Base-by-base conservation (phyloP, 2,888 invertebrate genomes). In the Scelioninae gen. 1 region DNA sequence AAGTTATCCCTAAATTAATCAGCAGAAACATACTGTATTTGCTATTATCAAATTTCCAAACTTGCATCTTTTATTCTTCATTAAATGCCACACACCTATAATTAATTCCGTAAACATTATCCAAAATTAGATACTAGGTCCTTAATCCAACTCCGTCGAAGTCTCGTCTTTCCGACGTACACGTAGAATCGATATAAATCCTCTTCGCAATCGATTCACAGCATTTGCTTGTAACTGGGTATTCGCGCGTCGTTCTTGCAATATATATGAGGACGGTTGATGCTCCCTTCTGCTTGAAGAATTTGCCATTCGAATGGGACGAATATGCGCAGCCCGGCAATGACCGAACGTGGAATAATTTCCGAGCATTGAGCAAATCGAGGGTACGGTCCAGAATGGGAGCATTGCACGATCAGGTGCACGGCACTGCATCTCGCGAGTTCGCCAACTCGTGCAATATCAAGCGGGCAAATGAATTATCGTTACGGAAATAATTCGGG, bases 401-500 rank as follows among this genome's bases (percentile, higher is more conserved):
- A 13, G n/a, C 23, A 13, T 3, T 16, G 49, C 78, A 75, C 72
- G 56, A 58, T 62, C 65, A 58, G 55, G 56, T 56, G 55, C 55
- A 10, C 34, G 34, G 34, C 34, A 6, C 10, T 7, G 56, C 23
- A 38, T 23, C 60, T 47, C 62, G 68, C 69, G 65, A 86, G 76
- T 86, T 85, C 34, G 68, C 43, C 13, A 84, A 84, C 74, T 86
- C 77, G 47, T 51, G 77, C 51, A 81, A 81, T 76, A 81, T 76
- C 76, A 62, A 62, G 56, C 53, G 63, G 65, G 58, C 74, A 78
- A 82, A 84, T 84, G 84, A 85, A 84, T 83, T 84, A 86, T 84
- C 82, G 84, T 80, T 66, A 69, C 78, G 71, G 86, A 87, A 87
- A 88, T 87, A 87, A 88, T 88, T 86, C 81, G 82, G 69, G 82